Base-by-base conservation (phyloP, 1,140 invertebrate species). In the Papilio aristodemus region DNA sequence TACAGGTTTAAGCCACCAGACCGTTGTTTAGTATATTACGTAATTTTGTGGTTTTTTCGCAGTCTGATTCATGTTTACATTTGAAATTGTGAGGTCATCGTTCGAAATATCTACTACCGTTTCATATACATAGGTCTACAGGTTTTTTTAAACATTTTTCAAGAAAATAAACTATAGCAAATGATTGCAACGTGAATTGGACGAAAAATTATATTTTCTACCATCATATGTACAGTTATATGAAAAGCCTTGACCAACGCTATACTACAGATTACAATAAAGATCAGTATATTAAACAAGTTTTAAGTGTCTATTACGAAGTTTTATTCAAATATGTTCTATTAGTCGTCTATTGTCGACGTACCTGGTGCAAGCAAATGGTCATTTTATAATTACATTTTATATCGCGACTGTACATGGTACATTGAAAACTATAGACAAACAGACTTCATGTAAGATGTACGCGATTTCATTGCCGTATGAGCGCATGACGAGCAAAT, bases 1-100 rank as follows among this genome's bases (percentile, higher is more conserved):
- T 70, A 78, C 79, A 79, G 75, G 62, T 73, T 62, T 69, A 79
- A 78, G 63, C 80, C 60, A 62, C 76, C 75, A 72, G 71, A 43
- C 62, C 22, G 63, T 66, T 66, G 63, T 50, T 50, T 43, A 14
- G 19, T 22, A 69, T 69, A 54, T 73, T 76, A 74, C 71, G 67
- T 79, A 74, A 74, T 69, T 71, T 69, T 54, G 76, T 63, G 62
- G 39, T 77, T 77, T 71, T 66, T 54, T 63, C 58, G 22, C 60
- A 38, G 25, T 46, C 39, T 66, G 63, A 66, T 11, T 66, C 63
- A 66, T 50, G 25, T 36, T 32, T 32, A 46, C 41, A 66, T 27
- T 50, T 6, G 41, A 66, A n/a, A 46, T 39, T 13, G 7, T 66
- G 41, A 66, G 41, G 63, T 66, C 63, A 66, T 66, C 63, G 63